These are phyloP conservation scores for Oryctes rhinoceros DNA, from an alignment of 1,140 invertebrate species.

Conservation along the genomic window DNA sequence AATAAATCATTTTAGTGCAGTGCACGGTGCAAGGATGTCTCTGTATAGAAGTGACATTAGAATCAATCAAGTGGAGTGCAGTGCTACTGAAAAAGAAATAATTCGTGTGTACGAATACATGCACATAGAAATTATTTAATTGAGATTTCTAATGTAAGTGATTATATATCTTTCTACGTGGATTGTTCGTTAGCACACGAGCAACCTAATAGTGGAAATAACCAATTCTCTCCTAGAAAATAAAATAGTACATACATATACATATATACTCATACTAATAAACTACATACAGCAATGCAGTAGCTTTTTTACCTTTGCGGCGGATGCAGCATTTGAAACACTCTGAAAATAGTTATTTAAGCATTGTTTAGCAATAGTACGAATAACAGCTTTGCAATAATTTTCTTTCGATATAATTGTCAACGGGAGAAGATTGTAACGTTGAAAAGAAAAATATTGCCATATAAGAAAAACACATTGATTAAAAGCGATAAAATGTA, in stretches of 20 bases:
- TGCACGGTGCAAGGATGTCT: neutral
- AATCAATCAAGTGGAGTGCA: conserved; percentile 13
- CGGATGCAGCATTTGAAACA: conserved; percentile 46
- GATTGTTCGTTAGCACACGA: neutral
- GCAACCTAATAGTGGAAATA: neutral
- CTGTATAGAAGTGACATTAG: conserved; percentile 1
- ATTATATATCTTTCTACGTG: neutral
- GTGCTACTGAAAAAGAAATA: conserved; percentile 13
- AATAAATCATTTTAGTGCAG: neutral
- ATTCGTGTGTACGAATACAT: neutral
- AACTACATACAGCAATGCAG: neutral
- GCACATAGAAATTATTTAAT: neutral
- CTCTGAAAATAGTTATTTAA: conserved; percentile 48
- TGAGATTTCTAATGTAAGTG: neutral
- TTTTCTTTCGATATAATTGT: neutral
- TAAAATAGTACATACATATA: neutral
- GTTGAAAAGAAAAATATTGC: conserved; percentile 9
- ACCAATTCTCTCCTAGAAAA: conserved; percentile 3
- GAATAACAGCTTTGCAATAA: neutral
- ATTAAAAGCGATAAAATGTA: neutral
- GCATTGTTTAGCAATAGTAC: conserved; percentile 44
- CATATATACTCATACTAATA: neutral
- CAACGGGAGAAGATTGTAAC: neutral
- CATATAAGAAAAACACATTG: neutral
- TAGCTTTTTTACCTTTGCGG: conserved; percentile 43